These are phyloP conservation scores for Scleropages formosus DNA, from an alignment of 2,797 vertebrate genomes.

Conservation along the genomic window DNA sequence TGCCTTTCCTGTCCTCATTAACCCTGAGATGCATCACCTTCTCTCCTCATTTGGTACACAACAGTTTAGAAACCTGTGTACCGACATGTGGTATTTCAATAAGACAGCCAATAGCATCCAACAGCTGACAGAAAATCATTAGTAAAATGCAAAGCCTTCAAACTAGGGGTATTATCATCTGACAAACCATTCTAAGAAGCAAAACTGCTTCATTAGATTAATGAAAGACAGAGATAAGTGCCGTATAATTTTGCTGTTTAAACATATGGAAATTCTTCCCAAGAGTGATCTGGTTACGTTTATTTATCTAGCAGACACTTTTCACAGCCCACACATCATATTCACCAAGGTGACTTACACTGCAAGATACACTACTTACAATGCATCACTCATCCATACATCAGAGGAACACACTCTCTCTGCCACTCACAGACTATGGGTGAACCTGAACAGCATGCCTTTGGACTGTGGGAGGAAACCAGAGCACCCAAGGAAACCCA, in stretches of 20 bases:
- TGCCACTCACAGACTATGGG: too few relatives aligned
- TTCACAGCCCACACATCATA: too few relatives aligned
- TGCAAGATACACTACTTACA: too few relatives aligned
- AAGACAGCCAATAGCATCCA: neutral
- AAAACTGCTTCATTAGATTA: neutral
- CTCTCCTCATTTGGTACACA: neutral
- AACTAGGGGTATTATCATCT: neutral
- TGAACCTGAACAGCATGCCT: too few relatives aligned
- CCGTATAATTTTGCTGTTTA: neutral
- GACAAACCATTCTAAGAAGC: neutral
- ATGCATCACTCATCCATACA: too few relatives aligned
- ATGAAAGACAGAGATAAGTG: neutral
- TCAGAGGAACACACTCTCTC: too few relatives aligned
- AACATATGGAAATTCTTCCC: neutral
- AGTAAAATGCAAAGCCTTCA: neutral
- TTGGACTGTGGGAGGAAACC: too few relatives aligned
- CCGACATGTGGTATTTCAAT: neutral
- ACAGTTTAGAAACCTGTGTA: neutral
- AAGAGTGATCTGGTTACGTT: neutral
- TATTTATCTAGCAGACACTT: too few relatives aligned
- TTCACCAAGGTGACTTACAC: too few relatives aligned
- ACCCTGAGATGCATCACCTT: conserved; percentile 32
- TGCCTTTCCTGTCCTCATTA: conserved; percentile 51
- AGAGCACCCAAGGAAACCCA: too few relatives aligned
- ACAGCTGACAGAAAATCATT: neutral